These are phyloP conservation scores for Turnix velox DNA, from an alignment of 2,113 vertebrate genomes.

Conservation along the genomic window DNA sequence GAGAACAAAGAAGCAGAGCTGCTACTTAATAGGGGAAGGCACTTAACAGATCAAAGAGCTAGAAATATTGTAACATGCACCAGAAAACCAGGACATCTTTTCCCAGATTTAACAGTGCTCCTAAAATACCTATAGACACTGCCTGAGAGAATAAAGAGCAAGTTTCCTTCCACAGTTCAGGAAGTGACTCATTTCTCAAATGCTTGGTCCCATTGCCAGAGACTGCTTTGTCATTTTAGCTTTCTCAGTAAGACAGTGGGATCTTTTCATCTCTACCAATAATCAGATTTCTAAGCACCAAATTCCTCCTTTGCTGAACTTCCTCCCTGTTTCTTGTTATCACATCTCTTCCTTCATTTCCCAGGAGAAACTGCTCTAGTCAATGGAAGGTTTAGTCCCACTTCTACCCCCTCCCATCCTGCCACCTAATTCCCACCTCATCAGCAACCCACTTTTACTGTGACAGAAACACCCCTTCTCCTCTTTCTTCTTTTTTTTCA, in stretches of 20 bases:
- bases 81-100: slow-evolving; percentile 7
- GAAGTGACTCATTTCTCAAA: neutral
- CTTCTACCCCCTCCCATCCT: neutral
- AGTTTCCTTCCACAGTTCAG: neutral
- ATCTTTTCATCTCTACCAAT: neutral
- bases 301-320: neutral
- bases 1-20: neutral
- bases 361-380: neutral
- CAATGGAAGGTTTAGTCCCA: neutral
- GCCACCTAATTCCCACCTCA: neutral
- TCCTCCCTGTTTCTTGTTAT: neutral
- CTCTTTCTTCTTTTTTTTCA: neutral
- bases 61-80: neutral
- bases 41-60: neutral
- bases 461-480: neutral
- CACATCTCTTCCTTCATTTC: neutral
- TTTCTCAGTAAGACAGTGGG: neutral
- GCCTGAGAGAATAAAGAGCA: neutral
- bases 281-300: neutral
- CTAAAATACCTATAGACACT: neutral
- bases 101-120: neutral
- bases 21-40: neutral
- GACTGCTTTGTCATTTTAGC: neutral
- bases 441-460: neutral
- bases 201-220: fast-evolving